Percentiles rank a stretch among this genome's conserved stretches.
Evolutionary conservation across 2,113 vertebrate species (phyloP).

Genomic region (Plestiodon gilberti): DNA sequence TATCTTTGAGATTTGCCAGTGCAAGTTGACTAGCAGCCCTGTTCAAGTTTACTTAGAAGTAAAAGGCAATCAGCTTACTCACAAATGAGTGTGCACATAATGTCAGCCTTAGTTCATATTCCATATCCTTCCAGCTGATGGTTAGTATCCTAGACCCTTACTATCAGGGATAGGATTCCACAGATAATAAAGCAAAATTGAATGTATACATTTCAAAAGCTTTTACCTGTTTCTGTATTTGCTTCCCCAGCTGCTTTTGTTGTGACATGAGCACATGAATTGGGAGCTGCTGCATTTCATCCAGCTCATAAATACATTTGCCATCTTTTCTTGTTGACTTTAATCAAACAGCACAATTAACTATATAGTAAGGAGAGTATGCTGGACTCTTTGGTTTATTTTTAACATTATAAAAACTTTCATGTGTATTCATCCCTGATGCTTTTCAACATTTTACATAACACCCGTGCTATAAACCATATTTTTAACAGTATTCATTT

Average conservation of each 20-base stretch:
- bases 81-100: background rate
- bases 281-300: background rate
- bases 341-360: conserved; percentile 4
- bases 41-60: background rate
- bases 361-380: background rate
- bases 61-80: background rate
- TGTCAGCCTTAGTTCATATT: background rate
- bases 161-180: background rate
- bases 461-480: no score
- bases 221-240: background rate
- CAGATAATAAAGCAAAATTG: background rate
- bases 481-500: background rate
- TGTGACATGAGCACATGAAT: background rate
- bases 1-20: background rate
- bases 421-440: background rate
- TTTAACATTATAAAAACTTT: background rate
- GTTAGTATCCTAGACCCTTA: background rate
- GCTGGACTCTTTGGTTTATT: background rate
- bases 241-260: background rate
- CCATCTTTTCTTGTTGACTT: background rate
- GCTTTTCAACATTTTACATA: background rate
- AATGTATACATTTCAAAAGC: background rate
- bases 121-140: background rate
- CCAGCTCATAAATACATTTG: background rate
- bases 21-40: no score